Conservation (phyloP, 2,113 vertebrate genomes). For the Eudyptes chrysolophus region DNA sequence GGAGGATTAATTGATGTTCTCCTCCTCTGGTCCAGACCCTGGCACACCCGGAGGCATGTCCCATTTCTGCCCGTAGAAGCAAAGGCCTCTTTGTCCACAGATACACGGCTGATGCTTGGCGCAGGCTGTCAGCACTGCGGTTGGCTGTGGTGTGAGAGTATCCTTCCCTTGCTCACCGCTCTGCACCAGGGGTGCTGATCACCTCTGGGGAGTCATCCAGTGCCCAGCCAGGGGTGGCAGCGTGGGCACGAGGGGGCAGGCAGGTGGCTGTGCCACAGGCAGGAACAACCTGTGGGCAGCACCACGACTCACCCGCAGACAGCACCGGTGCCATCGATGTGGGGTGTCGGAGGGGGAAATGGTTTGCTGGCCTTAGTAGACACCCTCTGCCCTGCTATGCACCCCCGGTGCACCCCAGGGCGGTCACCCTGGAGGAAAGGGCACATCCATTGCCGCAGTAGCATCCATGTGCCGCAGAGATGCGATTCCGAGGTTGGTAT, state of each 20-base stretch:
- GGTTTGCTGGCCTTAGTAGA: not conserved
- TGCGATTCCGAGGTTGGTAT: fast-evolving
- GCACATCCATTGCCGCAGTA: fast-evolving
- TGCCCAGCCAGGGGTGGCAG: not conserved
- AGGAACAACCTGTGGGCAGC: not conserved
- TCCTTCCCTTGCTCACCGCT: not conserved
- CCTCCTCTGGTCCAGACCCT: not conserved
- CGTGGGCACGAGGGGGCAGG: fast-evolving
- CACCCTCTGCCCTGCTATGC: not conserved
- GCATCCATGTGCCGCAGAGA: not conserved
- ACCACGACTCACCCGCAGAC: fast-evolving
- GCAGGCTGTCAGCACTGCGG: not conserved
- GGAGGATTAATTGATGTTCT: not conserved
- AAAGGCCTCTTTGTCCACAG: fast-evolving
- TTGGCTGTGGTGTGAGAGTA: not conserved
- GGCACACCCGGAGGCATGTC: not conserved
- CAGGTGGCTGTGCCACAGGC: not conserved
- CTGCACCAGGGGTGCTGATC: not conserved
- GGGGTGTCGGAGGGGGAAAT: not conserved
- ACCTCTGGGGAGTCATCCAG: fast-evolving
- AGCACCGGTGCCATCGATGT: not conserved
- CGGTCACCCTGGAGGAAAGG: fast-evolving
- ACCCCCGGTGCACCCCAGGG: too few species aligned
- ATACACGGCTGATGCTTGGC: fast-evolving
- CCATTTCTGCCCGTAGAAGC: not conserved